These are phyloP conservation scores for Polydesmus complanatus DNA, from an alignment of 2,888 invertebrate genomes.

Conservation along the genomic window DNA sequence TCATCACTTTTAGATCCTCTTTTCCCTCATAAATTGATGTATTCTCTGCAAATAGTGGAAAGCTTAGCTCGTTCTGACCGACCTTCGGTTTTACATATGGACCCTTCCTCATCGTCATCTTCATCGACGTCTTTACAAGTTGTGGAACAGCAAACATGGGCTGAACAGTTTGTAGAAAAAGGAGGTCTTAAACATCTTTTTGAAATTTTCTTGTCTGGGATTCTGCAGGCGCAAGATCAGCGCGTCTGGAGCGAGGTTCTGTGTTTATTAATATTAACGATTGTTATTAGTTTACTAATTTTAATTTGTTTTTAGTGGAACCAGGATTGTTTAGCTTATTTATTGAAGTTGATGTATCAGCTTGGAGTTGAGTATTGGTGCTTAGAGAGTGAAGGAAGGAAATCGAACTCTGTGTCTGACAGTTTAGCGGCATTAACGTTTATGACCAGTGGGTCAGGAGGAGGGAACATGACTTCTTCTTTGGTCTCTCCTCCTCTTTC, in stretches of 20 bases:
- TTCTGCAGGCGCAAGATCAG: conserved; percentile 50
- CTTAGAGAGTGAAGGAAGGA: not conserved
- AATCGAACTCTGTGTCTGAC: not conserved
- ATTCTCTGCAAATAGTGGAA: conserved; percentile 81
- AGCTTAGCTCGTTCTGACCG: conserved; percentile 37
- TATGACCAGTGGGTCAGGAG: conserved; percentile 3
- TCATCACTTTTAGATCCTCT: conserved; percentile 69
- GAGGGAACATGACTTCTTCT: not conserved
- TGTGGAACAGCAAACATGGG: not conserved
- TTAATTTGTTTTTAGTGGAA: conserved; percentile 53
- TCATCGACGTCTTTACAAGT: not conserved
- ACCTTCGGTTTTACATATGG: not conserved
- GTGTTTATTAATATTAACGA: not conserved
- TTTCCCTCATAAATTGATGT: conserved; percentile 88
- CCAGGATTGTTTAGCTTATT: conserved; percentile 78
- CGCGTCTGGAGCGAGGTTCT: conserved; percentile 48
- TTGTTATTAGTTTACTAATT: not conserved
- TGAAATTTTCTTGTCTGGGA: conserved; percentile 79
- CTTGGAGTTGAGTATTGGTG: conserved; percentile 51
- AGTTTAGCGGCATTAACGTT: conserved; percentile 1
- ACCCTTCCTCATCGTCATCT: conserved; percentile 8
- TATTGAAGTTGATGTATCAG: conserved; percentile 71
- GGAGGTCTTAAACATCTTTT: conserved; percentile 78
- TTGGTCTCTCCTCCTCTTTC: not conserved
- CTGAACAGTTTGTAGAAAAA: conserved; percentile 56